Conservation (phyloP, 2,797 vertebrate genomes). For the Falco concolor region DNA sequence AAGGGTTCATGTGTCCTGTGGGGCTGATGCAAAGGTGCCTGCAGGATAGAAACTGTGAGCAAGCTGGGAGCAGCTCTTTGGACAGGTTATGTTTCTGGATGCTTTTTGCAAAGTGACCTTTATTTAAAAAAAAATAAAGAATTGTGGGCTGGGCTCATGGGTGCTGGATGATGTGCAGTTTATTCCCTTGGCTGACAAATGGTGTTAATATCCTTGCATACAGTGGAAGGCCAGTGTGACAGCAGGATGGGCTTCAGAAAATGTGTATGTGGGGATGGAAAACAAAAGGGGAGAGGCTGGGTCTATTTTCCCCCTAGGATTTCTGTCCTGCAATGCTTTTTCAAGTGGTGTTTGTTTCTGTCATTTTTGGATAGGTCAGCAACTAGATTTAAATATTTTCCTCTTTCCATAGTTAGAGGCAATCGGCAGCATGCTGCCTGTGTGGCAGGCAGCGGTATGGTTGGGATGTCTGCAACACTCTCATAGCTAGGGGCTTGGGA, state of each 20-base stretch:
- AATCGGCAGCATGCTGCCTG: neutral
- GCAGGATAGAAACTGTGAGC: neutral
- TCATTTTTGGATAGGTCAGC: accelerated
- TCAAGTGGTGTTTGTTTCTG: neutral
- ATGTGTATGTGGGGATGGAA: neutral
- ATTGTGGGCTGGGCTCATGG: accelerated
- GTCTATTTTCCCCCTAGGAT: neutral
- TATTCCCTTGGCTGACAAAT: neutral
- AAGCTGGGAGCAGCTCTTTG: neutral
- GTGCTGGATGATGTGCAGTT: neutral
- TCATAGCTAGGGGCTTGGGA: neutral
- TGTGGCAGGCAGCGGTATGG: neutral
- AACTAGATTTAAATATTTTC: neutral
- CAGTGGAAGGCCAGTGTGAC: neutral
- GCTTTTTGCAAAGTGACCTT: neutral
- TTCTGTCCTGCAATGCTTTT: neutral
- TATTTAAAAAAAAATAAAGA: neutral
- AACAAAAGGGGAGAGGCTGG: neutral
- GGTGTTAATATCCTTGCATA: accelerated
- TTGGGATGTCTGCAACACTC: neutral
- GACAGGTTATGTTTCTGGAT: neutral
- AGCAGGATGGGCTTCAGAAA: neutral
- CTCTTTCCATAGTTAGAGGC: neutral
- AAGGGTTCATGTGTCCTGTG: accelerated
- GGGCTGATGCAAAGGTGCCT: neutral